These are phyloP conservation scores for Hirtodrosophila histrioides DNA, from an alignment of 2,888 invertebrate genomes.

Conservation along the genomic window DNA sequence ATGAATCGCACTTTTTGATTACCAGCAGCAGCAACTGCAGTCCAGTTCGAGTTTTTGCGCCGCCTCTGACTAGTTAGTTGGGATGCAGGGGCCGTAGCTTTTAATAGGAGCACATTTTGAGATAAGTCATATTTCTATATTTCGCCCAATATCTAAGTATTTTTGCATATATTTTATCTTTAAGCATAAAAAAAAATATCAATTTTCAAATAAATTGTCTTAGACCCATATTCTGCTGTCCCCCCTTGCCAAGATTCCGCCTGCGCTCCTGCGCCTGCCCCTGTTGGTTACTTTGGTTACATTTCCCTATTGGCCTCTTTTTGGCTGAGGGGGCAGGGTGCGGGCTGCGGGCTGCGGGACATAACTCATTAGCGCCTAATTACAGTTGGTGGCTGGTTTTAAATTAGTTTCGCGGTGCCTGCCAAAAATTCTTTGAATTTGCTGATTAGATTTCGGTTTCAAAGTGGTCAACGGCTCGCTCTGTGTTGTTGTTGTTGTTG, in stretches of 20 bases:
- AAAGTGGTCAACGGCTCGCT: neutral
- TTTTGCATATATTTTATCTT: no score
- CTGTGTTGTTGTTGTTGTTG: neutral
- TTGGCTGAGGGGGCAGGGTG: neutral
- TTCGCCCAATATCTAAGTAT: no score
- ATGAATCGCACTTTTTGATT: conserved; percentile 78
- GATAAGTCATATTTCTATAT: no score
- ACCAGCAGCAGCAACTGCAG: conserved; percentile 41
- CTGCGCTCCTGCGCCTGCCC: no score
- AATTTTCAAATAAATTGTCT: no score
- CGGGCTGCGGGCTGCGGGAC: conserved; percentile 8
- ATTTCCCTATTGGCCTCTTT: neutral
- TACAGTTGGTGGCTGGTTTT: conserved; percentile 52
- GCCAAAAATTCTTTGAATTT: conserved; percentile 22
- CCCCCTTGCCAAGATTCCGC: no score
- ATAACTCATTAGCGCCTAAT: conserved; percentile 67
- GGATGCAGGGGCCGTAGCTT: neutral
- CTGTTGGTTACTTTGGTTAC: conserved; percentile 35
- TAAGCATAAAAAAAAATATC: no score
- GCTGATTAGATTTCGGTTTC: conserved; percentile 44
- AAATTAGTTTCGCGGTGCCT: conserved; percentile 59
- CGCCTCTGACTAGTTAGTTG: conserved; percentile 2
- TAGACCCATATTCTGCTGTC: no score
- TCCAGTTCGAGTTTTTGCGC: conserved; percentile 2
- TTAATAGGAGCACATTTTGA: no score